Percentiles rank a stretch among this genome's conserved stretches.
phyloP scores from a whole-genome alignment of 2,888 invertebrate genomes.

The Phymatocera aterrima region DNA sequence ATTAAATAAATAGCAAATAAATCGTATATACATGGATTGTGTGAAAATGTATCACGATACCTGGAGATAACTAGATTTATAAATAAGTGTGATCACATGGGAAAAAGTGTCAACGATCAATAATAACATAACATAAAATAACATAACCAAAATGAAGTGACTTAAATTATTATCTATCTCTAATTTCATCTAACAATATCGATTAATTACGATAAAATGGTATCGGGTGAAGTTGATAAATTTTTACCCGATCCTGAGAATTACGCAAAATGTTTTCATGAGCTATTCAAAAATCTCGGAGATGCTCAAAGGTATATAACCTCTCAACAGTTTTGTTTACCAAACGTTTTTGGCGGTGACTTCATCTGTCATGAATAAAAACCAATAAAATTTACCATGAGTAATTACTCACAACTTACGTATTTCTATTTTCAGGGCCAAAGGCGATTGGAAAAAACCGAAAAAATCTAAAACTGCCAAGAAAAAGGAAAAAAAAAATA shows the following conservation, averaged over 20 bases:
- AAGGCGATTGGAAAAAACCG: slow-evolving; percentile 75
- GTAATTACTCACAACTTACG: background rate
- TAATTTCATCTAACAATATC: slow-evolving; percentile 54
- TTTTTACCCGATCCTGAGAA: slow-evolving; percentile 74
- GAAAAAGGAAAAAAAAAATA: slow-evolving; percentile 73
- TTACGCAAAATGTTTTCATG: slow-evolving; percentile 74
- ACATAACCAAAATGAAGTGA: slow-evolving; percentile 71
- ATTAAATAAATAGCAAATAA: background rate
- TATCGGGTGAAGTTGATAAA: slow-evolving; percentile 68
- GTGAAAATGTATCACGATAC: background rate
- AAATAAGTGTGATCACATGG: slow-evolving; percentile 45
- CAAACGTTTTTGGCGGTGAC: slow-evolving; percentile 55
- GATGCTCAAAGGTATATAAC: slow-evolving; percentile 75
- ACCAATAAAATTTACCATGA: background rate
- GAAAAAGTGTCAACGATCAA: slow-evolving; percentile 67
- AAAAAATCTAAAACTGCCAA: slow-evolving; percentile 71
- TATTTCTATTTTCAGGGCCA: slow-evolving; percentile 66
- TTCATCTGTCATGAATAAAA: slow-evolving; percentile 50
- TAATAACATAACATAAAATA: slow-evolving; percentile 52
- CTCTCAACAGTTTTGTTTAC: slow-evolving; percentile 67
- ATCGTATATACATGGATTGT: background rate
- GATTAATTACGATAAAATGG: too few relatives aligned
- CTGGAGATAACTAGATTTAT: slow-evolving; percentile 42
- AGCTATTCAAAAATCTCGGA: slow-evolving; percentile 74
- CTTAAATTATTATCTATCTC: slow-evolving; percentile 47